Evolutionary conservation across 35 echinoderm and acorn worm genomes (phyloP), one percentile per base, ranked within the genome.

Genomic region (Heliocidaris tuberculata): DNA sequence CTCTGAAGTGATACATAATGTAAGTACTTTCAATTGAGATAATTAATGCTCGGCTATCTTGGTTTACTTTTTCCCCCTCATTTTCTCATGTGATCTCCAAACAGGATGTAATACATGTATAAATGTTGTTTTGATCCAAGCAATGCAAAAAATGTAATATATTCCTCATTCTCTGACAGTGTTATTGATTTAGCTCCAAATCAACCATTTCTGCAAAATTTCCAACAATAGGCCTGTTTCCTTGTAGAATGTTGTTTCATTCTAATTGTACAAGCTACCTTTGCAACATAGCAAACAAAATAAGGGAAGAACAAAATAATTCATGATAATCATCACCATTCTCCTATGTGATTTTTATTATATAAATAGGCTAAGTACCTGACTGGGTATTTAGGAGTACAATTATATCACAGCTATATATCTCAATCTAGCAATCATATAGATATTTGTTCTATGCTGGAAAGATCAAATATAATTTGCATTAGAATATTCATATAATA

Each of bases 401-500:
- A 78, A 27, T n/a, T 29, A 78, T 78, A 7, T 78, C 21, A 19
- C 65, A 21, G 65, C 65, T 78, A 78, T 78, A 78, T 78, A 78
- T 78, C 8, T 78, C 65, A 78, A 78, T n/a, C 65, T 78, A 78
- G 21, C 27, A n/a, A 78, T 78, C 21, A 78, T 27, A 78, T 24
- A 56, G 50, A 7, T 7, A 78, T 78, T 78, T 78, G 65, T 78
- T 78, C 21, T 78, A 21, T 78, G 6, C 27, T 78, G 65, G 65
- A 78, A 78, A 78, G 65, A 19, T 19, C 4, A 78, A 7, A 78
- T 78, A 78, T 27, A 78, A 78, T 78, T 78, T 24, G 27, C 19
- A 78, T 78, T 42, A 42, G 65, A 78, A 78, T 78, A n/a, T 71
- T 24, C 61, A 71, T 71, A n/a, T 78, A 78, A 78, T 78, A 78